Base-by-base conservation (phyloP, 2,888 invertebrate species). In the Diarsia brunnea region DNA sequence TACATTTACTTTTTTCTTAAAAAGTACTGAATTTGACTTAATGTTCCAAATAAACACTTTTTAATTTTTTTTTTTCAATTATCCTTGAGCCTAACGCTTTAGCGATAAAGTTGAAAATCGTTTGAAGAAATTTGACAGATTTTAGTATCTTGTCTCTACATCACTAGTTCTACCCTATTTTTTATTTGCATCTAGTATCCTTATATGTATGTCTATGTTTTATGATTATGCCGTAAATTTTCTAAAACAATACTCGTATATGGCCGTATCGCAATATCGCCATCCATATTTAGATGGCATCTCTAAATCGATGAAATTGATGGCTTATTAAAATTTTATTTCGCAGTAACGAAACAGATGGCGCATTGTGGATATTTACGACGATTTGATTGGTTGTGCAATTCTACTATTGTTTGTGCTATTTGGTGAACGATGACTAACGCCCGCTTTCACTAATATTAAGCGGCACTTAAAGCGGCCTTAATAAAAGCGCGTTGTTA, bases 341-440 rank as follows among this genome's bases (percentile, higher is more conserved):
- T 21, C 7, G 16, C 63, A 8, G 21, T 24, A 43, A 19, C 65
- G 21, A 67, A 69, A 75, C 81, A 74, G 74, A 81, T 69, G 60
- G 31, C 12, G 3, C 27, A 51, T 58, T 78, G 4, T 63, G 21
- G 8, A 5, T 11, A 43, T 19, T 55, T 47, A 68, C 27, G 31
- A 43, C 27, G 24, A 61, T 53, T 38, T 55, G 51, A 38, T 65
- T 83, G 55, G 61, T 68, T 78, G 81, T 77, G 53, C 61, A 69
- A 78, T 69, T 60, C 43, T 65, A 79, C 69, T 27, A 49, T 51
- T 64, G 21, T 58, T 78, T 45, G 78, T 79, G 82, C 81, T 31
- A 68, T 47, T 70, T 58, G 1, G 68, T 81, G 82, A 75, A 60
- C 69, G 69, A 81, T 78, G 45, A 68, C 64, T 65, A 60, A 63